Base-by-base conservation (phyloP, 1,140 invertebrate genomes). In the Brachionus paranguensis region DNA sequence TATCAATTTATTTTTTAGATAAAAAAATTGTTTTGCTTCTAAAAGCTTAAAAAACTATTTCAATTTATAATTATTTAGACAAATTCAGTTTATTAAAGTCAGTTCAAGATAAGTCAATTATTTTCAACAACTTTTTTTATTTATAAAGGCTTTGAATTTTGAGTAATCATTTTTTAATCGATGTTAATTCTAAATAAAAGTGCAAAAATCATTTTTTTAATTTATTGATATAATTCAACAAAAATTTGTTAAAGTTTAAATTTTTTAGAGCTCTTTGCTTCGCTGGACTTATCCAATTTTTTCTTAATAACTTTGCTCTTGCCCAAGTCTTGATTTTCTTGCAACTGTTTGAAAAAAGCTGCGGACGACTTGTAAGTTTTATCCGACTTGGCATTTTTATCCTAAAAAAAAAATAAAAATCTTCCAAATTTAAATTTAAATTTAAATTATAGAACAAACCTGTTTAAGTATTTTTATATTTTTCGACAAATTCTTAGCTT, bases 341-440 rank as follows among this genome's bases (percentile, higher is more conserved):
- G 78, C 24, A 81, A 10, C 29, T 81, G 78, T 20, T 81, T 81
- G 53, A 81, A 81, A 47, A 81, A 81, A 17, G 78, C 78, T 29
- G 78, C n/a, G 3, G 78, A 81, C 24, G 78, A 81, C 33, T 81
- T 81, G 50, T 45, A 68, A 12, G 78, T 53, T 45, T 64, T 81
- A 45, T 81, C 55, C n/a, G 64, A 10, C 29, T 79, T 79, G 11
- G 74, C 24, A 27, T 81, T 47, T 64, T 81, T 81, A 68, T 81
- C 78, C 78, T 81, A n/a, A 14, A 55, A 11, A 14, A 33, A 20
- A 60, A 60, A 60, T 27, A 24, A 60, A 29, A 37, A 37, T 37
- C 33, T 7, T 6, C 5, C 0, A 37, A 37, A 37, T 27, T 50
- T 29, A 47, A 27, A 27, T 50, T 41, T 45, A n/a, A 78, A 78